Conservation (phyloP, 2,113 vertebrate species). For the Colistium nudipinnis region DNA sequence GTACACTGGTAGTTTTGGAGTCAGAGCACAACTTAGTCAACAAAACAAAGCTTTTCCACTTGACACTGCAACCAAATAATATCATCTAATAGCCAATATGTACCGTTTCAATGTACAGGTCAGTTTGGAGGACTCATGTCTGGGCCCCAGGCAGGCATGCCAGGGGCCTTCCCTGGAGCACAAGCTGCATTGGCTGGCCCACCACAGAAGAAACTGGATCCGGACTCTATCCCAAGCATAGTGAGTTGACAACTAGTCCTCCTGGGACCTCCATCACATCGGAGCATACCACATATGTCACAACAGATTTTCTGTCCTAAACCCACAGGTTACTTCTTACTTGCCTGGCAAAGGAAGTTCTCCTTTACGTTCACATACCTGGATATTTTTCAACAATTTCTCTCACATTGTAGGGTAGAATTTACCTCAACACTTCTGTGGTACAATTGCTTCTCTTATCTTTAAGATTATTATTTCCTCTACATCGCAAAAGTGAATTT, state of each 20-base stretch:
- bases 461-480: too few species aligned
- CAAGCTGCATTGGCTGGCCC: slow-evolving; percentile 81
- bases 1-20: neutral
- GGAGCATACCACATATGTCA: slow-evolving; percentile 5
- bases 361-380: slow-evolving; percentile 1
- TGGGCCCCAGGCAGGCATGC: slow-evolving; percentile 84
- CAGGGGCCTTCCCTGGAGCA: slow-evolving; percentile 85
- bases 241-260: slow-evolving; percentile 78
- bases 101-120: slow-evolving; percentile 65
- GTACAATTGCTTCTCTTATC: too few species aligned
- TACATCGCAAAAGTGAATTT: too few species aligned
- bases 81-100: neutral
- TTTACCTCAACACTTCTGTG: too few species aligned
- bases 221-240: slow-evolving; percentile 91
- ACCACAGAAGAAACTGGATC: slow-evolving; percentile 92
- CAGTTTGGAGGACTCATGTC: slow-evolving; percentile 86
- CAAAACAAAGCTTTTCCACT: neutral
- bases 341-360: neutral
- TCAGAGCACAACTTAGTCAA: neutral
- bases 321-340: neutral
- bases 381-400: neutral
- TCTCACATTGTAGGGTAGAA: too few species aligned
- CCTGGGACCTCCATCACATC: slow-evolving; percentile 1
- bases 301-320: slow-evolving; percentile 11
- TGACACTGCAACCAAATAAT: neutral